phyloP scores from a whole-genome alignment of 2,113 vertebrate species.

The Sarotherodon lohbergeri region DNA sequence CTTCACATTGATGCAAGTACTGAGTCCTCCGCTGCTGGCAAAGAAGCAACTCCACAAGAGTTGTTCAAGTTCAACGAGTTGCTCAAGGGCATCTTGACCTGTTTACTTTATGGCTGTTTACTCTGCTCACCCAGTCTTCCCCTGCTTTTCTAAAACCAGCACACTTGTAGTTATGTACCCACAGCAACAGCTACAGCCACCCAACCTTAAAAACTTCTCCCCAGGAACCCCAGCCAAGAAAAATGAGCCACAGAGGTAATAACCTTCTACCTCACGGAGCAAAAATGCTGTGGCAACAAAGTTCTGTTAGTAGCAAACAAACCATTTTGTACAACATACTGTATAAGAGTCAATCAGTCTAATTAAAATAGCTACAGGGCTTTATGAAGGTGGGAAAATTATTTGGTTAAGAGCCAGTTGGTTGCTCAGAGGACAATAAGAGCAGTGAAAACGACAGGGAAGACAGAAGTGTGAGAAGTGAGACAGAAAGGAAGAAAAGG shows the following conservation, averaged over 20 bases:
- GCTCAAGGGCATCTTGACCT: conserved; percentile 2
- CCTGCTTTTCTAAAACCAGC: neutral
- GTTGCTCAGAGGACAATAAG: neutral
- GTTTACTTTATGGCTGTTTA: conserved; percentile 9
- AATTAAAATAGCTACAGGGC: neutral
- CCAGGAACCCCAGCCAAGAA: neutral
- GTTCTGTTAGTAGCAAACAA: neutral
- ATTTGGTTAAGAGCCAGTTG: neutral
- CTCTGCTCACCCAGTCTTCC: neutral
- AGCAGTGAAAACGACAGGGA: neutral
- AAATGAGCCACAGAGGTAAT: neutral
- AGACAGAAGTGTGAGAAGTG: neutral
- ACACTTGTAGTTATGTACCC: neutral
- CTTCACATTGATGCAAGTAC: neutral
- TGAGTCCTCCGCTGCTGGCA: neutral
- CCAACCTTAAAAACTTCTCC: neutral
- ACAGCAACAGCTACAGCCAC: neutral
- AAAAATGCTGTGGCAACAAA: neutral
- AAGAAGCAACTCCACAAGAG: neutral
- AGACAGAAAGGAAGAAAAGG: neutral
- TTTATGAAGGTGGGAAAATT: neutral
- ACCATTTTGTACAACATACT: neutral
- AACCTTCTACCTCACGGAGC: neutral
- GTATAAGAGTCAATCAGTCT: neutral
- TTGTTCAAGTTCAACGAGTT: neutral